Evolutionary conservation across 2,797 vertebrate species (phyloP).

Genomic region (Rhabdophis nuchalis): DNA sequence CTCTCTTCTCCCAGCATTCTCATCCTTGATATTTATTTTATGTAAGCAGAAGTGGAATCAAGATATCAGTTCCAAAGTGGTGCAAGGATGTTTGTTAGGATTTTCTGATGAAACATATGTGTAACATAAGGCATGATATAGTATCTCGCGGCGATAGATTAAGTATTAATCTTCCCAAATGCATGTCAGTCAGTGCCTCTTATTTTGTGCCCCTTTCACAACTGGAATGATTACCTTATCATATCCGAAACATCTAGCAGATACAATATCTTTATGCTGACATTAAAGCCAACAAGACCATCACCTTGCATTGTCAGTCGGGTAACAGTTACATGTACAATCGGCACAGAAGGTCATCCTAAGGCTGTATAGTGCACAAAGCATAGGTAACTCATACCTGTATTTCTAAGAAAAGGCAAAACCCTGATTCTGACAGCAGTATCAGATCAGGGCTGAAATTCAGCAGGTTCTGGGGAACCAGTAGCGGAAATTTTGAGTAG

Average conservation of each 20-base stretch:
- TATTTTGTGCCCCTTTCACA: background rate
- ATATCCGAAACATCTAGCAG: background rate
- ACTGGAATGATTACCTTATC: background rate
- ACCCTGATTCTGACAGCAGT: background rate
- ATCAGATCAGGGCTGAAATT: too few relatives aligned
- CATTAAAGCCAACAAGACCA: background rate
- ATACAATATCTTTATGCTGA: background rate
- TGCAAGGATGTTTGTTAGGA: slow-evolving; percentile 26
- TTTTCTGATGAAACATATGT: slow-evolving; percentile 45
- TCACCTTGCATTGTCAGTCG: background rate
- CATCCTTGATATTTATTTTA: slow-evolving; percentile 37
- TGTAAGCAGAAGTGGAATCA: slow-evolving; percentile 51
- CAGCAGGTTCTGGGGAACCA: too few relatives aligned
- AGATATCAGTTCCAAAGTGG: slow-evolving; percentile 46
- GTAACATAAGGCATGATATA: slow-evolving; percentile 2
- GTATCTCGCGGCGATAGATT: background rate
- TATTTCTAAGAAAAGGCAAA: background rate
- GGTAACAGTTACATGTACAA: background rate
- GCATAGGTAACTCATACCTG: background rate
- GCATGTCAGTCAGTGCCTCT: background rate
- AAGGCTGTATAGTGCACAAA: background rate
- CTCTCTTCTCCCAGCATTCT: slow-evolving; percentile 23
- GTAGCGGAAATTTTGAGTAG: too few relatives aligned
- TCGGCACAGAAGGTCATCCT: background rate
- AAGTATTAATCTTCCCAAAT: background rate